Base-by-base conservation (phyloP, 1,140 invertebrate species). In the Drosophila athabasca region DNA sequence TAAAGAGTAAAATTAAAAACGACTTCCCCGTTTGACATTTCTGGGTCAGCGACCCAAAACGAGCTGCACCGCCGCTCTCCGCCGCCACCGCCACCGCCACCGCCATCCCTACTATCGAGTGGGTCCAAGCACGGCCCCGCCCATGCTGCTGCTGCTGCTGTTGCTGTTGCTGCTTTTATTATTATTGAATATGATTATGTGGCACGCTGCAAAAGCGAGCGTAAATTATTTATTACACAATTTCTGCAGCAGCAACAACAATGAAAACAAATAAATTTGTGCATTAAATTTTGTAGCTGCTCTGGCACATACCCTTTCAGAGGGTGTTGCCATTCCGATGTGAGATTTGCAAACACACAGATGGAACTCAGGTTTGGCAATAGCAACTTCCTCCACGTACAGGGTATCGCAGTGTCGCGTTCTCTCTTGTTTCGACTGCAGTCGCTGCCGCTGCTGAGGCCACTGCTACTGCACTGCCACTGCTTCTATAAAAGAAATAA, bases 11-110 rank as follows among this genome's bases (percentile, higher is more conserved):
- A 88, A 88, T 88, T 78, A 88, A 84, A 78, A 71, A 39, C 35
- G 78, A 90, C 75, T 90, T 90, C 76, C 78, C 78, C 73, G 62
- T 90, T 69, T 90, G 89, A 90, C 89, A 90, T 90, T 90, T 90
- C 89, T 90, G 89, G 89, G 89, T 90, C 89, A 90, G 88, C 80
- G 89, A 90, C 89, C 89, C 88, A 90, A 81, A 76, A 65, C 75
- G 46, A 85, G 81, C 66, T 60, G 49, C 76, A 43, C 79, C 49
- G 62, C 52, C 41, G 44, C 31, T 51, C 45, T 50, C 22, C 55
- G 31, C 22, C 55, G 31, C 45, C 6, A 13, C 29, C 6, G 29
- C 17, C 39, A 46, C 22, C 22, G 31, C 50, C 6, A 13, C 29
- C 6, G 22, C 17, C 39, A 46, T 45, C 52, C 49, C 41, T 45